Percentiles rank a stretch among this genome's conserved stretches.
Conservation (phyloP, 2,113 vertebrate genomes). For the Siphamia tubifer region DNA sequence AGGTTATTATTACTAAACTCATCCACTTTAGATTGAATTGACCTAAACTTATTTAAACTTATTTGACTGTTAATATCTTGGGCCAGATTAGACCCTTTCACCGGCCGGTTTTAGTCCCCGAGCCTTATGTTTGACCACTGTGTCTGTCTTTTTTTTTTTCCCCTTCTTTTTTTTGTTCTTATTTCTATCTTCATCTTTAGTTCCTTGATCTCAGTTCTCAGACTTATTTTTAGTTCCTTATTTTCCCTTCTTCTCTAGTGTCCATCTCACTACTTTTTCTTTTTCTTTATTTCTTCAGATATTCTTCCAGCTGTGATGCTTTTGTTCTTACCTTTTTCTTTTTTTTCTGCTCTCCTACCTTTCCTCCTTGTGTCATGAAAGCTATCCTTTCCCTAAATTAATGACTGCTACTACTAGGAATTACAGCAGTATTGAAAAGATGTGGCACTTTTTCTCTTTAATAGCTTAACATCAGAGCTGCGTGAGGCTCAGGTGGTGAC, state of each 20-base stretch:
- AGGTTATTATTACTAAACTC: too few species aligned
- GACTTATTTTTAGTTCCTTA: neutral
- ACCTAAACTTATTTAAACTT: too few species aligned
- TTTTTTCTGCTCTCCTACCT: slow-evolving; percentile 3
- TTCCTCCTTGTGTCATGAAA: slow-evolving; percentile 30
- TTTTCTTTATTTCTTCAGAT: neutral
- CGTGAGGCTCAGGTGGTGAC: slow-evolving; percentile 34
- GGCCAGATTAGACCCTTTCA: too few species aligned
- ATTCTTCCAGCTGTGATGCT: neutral
- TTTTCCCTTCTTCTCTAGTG: neutral
- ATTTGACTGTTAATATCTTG: too few species aligned
- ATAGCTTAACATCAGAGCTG: slow-evolving; percentile 56
- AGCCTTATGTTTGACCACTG: neutral
- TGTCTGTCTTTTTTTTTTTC: too few species aligned
- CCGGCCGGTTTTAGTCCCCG: too few species aligned
- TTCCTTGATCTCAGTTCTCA: neutral
- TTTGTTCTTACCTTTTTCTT: slow-evolving; percentile 4
- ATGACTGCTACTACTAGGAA: slow-evolving; percentile 49
- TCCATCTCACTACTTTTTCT: neutral
- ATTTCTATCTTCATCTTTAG: too few species aligned
- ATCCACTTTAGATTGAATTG: too few species aligned
- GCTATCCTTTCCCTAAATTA: slow-evolving; percentile 43
- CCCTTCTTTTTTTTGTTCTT: too few species aligned
- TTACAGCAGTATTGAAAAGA: slow-evolving; percentile 42
- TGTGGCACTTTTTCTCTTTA: slow-evolving; percentile 64